Evolutionary conservation across 2,888 invertebrate genomes (phyloP).

Genomic region (Synergus gifuensis): DNA sequence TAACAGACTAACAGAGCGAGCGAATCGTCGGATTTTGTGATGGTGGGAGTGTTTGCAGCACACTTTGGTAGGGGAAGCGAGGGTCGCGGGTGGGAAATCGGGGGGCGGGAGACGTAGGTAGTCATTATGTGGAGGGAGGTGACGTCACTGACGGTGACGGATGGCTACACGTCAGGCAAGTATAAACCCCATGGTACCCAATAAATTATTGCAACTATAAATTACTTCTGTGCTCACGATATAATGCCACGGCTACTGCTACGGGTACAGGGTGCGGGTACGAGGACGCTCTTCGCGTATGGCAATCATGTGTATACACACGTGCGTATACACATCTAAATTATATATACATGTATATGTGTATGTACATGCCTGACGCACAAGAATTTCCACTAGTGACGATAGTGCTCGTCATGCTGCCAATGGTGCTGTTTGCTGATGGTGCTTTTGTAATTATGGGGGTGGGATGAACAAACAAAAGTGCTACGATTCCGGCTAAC

Average conservation of each 20-base stretch:
- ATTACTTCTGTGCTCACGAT: constrained; percentile 77
- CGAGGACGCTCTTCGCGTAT: constrained; percentile 38
- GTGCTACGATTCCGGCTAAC: constrained; percentile 53
- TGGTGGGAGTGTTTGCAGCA: constrained; percentile 37
- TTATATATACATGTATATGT: not conserved
- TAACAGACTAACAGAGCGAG: not conserved
- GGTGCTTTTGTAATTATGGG: constrained; percentile 49
- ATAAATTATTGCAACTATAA: constrained; percentile 79
- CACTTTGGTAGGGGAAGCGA: constrained; percentile 7
- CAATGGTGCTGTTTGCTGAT: constrained; percentile 45
- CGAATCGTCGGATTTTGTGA: constrained; percentile 16
- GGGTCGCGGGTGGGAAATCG: constrained; percentile 54
- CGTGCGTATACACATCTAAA: not conserved
- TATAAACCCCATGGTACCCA: constrained; percentile 78
- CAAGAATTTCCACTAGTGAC: not conserved
- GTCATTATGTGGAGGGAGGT: constrained; percentile 77
- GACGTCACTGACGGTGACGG: constrained; percentile 78
- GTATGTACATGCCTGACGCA: not conserved
- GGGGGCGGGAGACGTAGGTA: constrained; percentile 72
- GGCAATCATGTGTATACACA: not conserved
- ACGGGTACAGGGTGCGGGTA: constrained; percentile 63
- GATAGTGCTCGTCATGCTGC: constrained; percentile 39
- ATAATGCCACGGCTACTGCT: constrained; percentile 77
- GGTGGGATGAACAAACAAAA: constrained; percentile 58
- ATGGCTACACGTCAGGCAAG: constrained; percentile 78